These are phyloP conservation scores for Brachypalpus laphriformis DNA, from an alignment of 2,888 invertebrate species.

Conservation along the genomic window DNA sequence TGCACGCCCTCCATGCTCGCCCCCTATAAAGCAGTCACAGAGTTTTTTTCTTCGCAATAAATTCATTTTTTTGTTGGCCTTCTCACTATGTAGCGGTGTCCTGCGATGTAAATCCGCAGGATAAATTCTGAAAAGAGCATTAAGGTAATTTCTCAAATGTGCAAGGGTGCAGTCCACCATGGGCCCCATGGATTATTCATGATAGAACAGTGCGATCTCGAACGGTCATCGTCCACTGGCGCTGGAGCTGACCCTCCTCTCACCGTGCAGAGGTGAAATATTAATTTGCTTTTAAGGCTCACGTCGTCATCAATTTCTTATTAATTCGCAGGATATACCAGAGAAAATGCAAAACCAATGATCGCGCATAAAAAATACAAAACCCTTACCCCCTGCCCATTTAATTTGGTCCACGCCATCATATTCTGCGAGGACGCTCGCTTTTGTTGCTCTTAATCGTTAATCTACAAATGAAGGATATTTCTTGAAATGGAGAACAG, in stretches of 20 bases:
- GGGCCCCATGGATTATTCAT: conserved; percentile 31
- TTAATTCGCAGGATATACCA: conserved; percentile 51
- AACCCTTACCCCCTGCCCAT: background rate
- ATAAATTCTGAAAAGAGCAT: conserved; percentile 67
- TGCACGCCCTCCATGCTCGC: too few relatives aligned
- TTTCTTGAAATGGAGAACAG: conserved; percentile 48
- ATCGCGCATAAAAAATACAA: background rate
- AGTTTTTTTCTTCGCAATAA: conserved; percentile 32
- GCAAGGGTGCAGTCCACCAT: conserved; percentile 1
- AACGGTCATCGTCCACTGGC: too few relatives aligned
- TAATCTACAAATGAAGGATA: conserved; percentile 54
- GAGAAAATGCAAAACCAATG: conserved; percentile 64
- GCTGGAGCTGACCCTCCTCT: background rate
- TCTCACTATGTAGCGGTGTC: background rate
- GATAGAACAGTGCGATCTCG: background rate
- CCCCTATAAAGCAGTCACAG: background rate
- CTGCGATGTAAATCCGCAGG: conserved; percentile 52
- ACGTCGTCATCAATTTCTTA: conserved; percentile 72
- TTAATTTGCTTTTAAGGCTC: conserved; percentile 73
- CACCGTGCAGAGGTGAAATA: conserved; percentile 52
- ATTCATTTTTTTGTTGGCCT: conserved; percentile 44
- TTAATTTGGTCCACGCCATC: conserved; percentile 11
- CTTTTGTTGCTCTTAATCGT: conserved; percentile 57
- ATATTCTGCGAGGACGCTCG: background rate
- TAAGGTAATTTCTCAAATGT: conserved; percentile 50